A percentile compares a stretch with the other conserved stretches of the same genome.
These are phyloP conservation scores for Monodelphis domestica DNA, from an alignment of 2,797 vertebrate genomes.

Conservation along the genomic window DNA sequence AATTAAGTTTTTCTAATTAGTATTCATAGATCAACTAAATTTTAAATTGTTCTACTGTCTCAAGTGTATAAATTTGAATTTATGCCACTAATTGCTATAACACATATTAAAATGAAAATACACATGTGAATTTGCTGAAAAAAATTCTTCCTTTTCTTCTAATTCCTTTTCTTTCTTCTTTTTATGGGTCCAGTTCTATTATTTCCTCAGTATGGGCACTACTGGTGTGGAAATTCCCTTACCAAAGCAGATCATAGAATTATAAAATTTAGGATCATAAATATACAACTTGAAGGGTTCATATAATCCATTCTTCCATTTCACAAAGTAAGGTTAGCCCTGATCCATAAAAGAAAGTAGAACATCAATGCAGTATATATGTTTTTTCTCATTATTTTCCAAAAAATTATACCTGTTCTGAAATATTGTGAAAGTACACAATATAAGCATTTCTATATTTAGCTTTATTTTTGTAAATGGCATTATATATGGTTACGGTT, in stretches of 20 bases:
- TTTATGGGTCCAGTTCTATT: background rate
- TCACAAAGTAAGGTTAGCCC: background rate
- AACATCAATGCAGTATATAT: background rate
- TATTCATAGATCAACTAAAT: slow-evolving; percentile 40
- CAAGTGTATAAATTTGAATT: slow-evolving; percentile 52
- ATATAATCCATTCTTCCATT: background rate
- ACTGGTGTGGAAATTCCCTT: background rate
- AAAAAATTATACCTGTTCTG: background rate
- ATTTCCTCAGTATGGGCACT: background rate
- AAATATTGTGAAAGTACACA: background rate
- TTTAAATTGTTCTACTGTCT: slow-evolving; percentile 22
- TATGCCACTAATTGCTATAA: slow-evolving; percentile 1
- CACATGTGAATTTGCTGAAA: slow-evolving; percentile 5
- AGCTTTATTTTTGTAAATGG: background rate
- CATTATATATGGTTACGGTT: background rate
- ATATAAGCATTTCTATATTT: background rate
- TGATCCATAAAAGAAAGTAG: background rate
- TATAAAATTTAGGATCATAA: background rate
- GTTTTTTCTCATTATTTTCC: background rate
- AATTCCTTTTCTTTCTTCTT: background rate
- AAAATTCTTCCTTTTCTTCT: slow-evolving; percentile 45
- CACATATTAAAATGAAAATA: slow-evolving; percentile 50
- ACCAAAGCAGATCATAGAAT: background rate
- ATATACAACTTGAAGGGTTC: background rate
- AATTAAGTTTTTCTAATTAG: slow-evolving; percentile 51